These are phyloP conservation scores for human (Homo sapiens) DNA, from an alignment of 2,113 vertebrate genomes.

Conservation along the genomic window DNA sequence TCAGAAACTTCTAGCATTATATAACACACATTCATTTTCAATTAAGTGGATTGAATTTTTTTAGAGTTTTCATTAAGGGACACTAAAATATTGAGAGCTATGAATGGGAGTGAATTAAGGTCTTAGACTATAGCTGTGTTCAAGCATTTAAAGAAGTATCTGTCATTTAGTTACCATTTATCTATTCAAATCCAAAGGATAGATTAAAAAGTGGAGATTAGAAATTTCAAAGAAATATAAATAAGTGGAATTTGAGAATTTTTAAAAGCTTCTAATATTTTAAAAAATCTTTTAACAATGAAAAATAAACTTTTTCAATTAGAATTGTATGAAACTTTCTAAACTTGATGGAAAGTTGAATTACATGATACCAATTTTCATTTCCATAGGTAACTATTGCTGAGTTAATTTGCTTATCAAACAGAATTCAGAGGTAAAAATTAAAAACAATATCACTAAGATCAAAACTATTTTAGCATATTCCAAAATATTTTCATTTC, in stretches of 20 bases:
- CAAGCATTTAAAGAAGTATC: background rate
- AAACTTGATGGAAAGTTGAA: background rate
- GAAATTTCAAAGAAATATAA: background rate
- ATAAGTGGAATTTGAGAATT: background rate
- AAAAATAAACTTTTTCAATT: background rate
- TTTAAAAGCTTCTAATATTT: background rate
- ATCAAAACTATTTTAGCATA: background rate
- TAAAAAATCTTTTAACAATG: background rate
- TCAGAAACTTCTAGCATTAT: background rate
- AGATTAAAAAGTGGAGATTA: background rate
- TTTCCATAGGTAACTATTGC: background rate
- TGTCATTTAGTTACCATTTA: background rate
- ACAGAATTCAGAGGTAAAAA: background rate
- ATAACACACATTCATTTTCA: conserved; percentile 1
- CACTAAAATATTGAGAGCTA: background rate
- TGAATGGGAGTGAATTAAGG: background rate
- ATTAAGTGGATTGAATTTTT: background rate
- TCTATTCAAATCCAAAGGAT: background rate
- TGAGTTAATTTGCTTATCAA: background rate
- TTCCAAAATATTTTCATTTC: background rate
- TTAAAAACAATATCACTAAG: background rate
- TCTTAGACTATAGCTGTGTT: background rate
- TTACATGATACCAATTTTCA: background rate
- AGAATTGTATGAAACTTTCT: background rate
- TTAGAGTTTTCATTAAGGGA: background rate